Conservation (phyloP, 2,113 vertebrate species). For the Cyprinus carpio region DNA sequence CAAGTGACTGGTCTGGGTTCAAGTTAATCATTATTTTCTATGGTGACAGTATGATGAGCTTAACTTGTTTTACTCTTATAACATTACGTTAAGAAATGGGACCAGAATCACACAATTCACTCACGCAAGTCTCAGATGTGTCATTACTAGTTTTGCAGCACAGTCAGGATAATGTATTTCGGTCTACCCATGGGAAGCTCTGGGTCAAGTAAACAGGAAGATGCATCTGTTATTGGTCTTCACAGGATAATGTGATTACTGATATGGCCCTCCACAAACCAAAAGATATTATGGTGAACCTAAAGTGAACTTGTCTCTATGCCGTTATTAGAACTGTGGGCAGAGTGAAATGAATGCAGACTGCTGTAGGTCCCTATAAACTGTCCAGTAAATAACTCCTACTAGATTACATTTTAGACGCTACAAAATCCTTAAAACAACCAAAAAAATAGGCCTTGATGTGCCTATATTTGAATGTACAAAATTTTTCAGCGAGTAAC, state of each 20-base stretch:
- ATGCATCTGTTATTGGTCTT: constrained; percentile 31
- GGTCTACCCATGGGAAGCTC: background rate
- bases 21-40: background rate
- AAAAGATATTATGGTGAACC: background rate
- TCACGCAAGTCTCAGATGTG: background rate
- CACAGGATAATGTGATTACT: constrained; percentile 2
- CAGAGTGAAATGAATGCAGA: background rate
- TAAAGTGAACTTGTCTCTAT: background rate
- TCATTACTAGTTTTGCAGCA: background rate
- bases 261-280: constrained; percentile 1
- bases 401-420: background rate
- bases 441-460: background rate
- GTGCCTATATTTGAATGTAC: background rate
- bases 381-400: background rate
- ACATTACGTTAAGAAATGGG: background rate
- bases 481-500: too few species aligned
- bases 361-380: background rate
- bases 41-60: background rate
- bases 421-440: background rate
- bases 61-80: background rate
- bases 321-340: constrained; percentile 28
- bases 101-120: background rate
- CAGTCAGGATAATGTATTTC: background rate
- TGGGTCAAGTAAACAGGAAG: constrained; percentile 1
- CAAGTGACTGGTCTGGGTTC: background rate